phyloP scores from a whole-genome alignment of 2,888 invertebrate genomes.

The Cancer borealis region DNA sequence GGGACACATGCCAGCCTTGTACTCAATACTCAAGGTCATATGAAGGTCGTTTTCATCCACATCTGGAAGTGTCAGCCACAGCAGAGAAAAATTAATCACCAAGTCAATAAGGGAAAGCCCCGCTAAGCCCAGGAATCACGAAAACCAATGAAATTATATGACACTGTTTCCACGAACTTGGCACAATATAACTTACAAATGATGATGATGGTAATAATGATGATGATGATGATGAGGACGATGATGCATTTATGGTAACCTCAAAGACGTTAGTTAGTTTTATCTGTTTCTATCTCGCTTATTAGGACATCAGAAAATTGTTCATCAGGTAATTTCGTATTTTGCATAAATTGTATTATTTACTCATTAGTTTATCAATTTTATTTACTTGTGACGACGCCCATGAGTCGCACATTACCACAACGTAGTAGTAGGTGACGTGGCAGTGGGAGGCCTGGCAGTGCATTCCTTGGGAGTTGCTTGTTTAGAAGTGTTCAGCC shows the following conservation, averaged over 20 bases:
- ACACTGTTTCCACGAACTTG: background rate
- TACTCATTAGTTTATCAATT: background rate
- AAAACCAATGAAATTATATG: background rate
- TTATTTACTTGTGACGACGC: background rate
- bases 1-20: conserved; percentile 18
- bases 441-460: background rate
- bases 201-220: background rate
- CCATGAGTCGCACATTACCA: background rate
- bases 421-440: background rate
- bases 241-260: background rate
- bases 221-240: background rate
- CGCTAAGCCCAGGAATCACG: background rate
- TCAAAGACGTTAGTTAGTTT: background rate
- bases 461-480: background rate
- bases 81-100: background rate
- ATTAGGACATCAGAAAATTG: background rate
- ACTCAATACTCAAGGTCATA: background rate
- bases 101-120: background rate
- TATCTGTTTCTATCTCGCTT: background rate
- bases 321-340: background rate
- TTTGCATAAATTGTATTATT: background rate
- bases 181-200: background rate
- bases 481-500: background rate
- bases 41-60: background rate
- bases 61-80: background rate